A percentile compares a stretch with the other conserved stretches of the same genome.
Conservation (phyloP, 2,888 invertebrate genomes). For the Rhaphigaster nebulosa region DNA sequence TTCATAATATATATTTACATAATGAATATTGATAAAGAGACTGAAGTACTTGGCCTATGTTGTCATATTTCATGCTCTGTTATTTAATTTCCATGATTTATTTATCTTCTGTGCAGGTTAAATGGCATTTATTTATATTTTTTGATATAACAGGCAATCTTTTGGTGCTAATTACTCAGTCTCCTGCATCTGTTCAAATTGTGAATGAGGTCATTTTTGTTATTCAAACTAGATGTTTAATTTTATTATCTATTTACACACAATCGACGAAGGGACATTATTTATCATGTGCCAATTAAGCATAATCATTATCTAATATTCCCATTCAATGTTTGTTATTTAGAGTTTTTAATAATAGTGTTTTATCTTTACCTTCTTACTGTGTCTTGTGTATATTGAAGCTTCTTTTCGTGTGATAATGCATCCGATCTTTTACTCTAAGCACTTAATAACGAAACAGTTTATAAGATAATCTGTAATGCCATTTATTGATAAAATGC, state of each 20-base stretch:
- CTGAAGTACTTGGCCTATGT: slow-evolving; percentile 42
- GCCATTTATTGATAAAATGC: neutral
- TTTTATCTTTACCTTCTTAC: neutral
- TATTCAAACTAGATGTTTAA: neutral
- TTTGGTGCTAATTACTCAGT: neutral
- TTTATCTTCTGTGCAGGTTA: neutral
- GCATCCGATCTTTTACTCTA: neutral
- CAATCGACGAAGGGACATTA: neutral
- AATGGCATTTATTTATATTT: neutral
- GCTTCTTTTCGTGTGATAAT: neutral
- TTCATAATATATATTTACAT: slow-evolving; percentile 3
- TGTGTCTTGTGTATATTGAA: neutral
- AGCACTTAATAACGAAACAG: neutral
- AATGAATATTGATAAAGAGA: neutral
- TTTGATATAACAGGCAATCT: neutral
- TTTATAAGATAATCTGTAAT: neutral
- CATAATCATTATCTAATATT: neutral
- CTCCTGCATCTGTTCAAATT: too few species aligned
- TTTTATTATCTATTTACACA: neutral
- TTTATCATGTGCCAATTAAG: neutral
- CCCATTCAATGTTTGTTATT: neutral
- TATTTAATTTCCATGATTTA: neutral
- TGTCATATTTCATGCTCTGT: slow-evolving; percentile 31
- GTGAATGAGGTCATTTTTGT: too few species aligned
- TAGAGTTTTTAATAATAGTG: neutral